Evolutionary conservation across 2,797 vertebrate genomes (phyloP), one percentile per base, ranked within the genome.

Genomic region (Manis javanica): DNA sequence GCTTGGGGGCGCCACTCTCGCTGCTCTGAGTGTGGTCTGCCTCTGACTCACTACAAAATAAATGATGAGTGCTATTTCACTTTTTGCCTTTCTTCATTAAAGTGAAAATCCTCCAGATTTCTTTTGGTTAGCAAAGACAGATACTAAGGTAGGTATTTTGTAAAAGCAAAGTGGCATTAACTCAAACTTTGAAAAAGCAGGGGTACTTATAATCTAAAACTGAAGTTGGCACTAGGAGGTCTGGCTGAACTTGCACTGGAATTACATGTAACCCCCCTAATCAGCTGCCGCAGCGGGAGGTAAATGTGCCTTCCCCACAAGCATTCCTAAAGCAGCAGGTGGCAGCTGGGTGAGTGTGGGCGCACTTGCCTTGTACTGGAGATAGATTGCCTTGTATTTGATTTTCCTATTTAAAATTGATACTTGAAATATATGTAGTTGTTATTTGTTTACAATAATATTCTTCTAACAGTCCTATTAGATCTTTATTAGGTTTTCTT

Each of bases 361-460:
- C 75, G 13, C 84, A 78, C 94, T 34, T 85, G 91, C 71, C 89
- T 85, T 87, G 26, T 84, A 77, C 84, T 97, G 87, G 66, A 94
- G 77, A 87, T 96, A 95, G 95, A 86, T 94, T 92, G 72, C 51
- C 75, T 89, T 85, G 14, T 94, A 75, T 79, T 89, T 97, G n/a
- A 42, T 96, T 97, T 96, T 96, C 72, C 92, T 97, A 0, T 96
- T 97, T 97, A 91, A 96, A 96, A 92, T 42, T 90, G 77, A 64
- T 69, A 81, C 49, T 90, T 94, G 95, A 79, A 94, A 93, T 87
- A 19, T 77, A 37, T 82, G n/a, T 88, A 75, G 61, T 51, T 91
- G 42, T 61, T 91, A 31, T 55, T 53, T 79, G 6, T 78, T 74
- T 95, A 37, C 82, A 93, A 46, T 97, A 85, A 63, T 94, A 96